phyloP scores from a whole-genome alignment of 2,888 invertebrate species.

The Hirtodrosophila histrioides region DNA sequence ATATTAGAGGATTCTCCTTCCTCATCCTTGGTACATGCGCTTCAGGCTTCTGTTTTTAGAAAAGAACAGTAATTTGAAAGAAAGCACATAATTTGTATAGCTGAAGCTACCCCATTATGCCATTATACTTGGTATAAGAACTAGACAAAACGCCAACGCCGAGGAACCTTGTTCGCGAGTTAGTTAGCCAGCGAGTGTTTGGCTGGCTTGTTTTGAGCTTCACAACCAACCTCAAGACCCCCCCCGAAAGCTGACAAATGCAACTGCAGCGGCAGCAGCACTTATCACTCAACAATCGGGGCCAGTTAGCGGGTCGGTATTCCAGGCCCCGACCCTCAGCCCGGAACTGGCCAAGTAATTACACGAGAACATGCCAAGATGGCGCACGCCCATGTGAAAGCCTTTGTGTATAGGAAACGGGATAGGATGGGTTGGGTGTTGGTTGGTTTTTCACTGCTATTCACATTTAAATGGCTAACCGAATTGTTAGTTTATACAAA shows the following conservation, averaged over 20 bases:
- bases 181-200: conserved; percentile 55
- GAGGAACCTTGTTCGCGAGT: conserved; percentile 36
- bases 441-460: conserved; percentile 17
- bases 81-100: too few relatives aligned
- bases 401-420: conserved; percentile 17
- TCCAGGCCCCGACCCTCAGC: conserved; percentile 4
- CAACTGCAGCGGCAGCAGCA: conserved; percentile 53
- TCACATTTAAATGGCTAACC: conserved; percentile 61
- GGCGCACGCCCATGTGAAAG: conserved; percentile 2
- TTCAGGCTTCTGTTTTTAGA: too few relatives aligned
- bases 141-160: conserved; percentile 30
- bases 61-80: too few relatives aligned
- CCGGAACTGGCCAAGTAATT: conserved; percentile 63
- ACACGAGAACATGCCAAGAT: conserved; percentile 70
- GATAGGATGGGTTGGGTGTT: not conserved
- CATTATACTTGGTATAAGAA: conserved; percentile 23
- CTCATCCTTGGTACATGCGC: too few relatives aligned
- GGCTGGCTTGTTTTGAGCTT: conserved; percentile 43
- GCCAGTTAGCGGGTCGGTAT: conserved; percentile 35
- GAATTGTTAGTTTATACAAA: conserved; percentile 53
- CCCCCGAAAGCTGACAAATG: conserved; percentile 50
- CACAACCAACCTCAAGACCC: not conserved
- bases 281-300: conserved; percentile 78
- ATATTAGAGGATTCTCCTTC: too few relatives aligned
- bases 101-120: too few relatives aligned